These are phyloP conservation scores for Syngnathus acus DNA, from an alignment of 2,797 vertebrate species.

Conservation along the genomic window DNA sequence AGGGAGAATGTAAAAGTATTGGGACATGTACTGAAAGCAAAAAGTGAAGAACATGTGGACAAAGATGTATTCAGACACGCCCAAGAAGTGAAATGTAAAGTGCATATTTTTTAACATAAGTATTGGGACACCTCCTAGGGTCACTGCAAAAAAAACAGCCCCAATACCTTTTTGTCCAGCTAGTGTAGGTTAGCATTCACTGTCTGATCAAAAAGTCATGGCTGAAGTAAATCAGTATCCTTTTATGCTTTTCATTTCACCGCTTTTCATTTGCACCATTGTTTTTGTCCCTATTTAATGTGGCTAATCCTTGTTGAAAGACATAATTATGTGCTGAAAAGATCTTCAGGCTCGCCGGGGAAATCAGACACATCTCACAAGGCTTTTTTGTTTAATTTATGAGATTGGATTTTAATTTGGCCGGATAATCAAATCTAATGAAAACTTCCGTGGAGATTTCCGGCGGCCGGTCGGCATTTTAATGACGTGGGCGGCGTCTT, in stretches of 20 bases:
- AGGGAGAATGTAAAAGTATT: no score
- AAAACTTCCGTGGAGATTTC: slow-evolving; percentile 42
- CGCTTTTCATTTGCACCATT: slow-evolving; percentile 23
- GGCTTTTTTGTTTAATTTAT: slow-evolving; percentile 44
- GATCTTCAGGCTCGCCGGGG: slow-evolving; percentile 35
- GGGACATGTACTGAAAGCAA: background rate
- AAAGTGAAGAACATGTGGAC: background rate
- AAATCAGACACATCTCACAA: slow-evolving; percentile 53
- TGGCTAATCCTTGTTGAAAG: slow-evolving; percentile 43
- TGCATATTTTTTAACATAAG: no score
- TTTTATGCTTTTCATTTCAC: slow-evolving; percentile 4
- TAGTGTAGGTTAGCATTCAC: background rate
- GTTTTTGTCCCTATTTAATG: slow-evolving; percentile 27
- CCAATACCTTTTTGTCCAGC: background rate
- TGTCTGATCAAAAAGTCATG: slow-evolving; percentile 16
- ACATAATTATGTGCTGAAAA: slow-evolving; percentile 48
- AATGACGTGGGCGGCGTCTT: slow-evolving; percentile 16
- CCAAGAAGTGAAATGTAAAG: no score
- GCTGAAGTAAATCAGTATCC: slow-evolving; percentile 1
- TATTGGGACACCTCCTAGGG: background rate
- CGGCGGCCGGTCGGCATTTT: slow-evolving; percentile 40
- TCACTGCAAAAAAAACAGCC: slow-evolving; percentile 3
- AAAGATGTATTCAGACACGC: background rate
- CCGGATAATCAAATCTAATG: slow-evolving; percentile 48
- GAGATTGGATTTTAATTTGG: slow-evolving; percentile 53